Evolutionary conservation across 2,888 invertebrate species (phyloP).

Genomic region (Oxystoma pomonae): DNA sequence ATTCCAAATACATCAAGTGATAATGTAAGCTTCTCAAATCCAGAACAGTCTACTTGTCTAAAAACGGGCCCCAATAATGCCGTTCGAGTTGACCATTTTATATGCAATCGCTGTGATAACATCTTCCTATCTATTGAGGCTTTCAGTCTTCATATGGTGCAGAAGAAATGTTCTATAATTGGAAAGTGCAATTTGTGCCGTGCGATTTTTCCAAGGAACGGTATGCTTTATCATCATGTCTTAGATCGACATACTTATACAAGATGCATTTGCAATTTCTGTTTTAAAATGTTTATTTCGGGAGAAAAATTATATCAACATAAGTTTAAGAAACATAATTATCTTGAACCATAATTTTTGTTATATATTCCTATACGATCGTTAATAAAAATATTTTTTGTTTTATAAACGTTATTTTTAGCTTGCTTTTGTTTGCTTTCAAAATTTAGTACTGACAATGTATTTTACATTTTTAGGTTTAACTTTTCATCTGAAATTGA

Average conservation of each 20-base stretch:
- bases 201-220: slow-evolving; percentile 10
- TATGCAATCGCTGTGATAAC: slow-evolving; percentile 20
- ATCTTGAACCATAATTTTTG: too few species aligned
- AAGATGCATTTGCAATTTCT: slow-evolving; percentile 20
- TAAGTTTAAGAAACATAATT: slow-evolving; percentile 19
- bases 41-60: slow-evolving; percentile 11
- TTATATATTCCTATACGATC: too few species aligned
- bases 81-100: slow-evolving; percentile 17
- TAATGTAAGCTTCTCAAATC: neutral
- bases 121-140: slow-evolving; percentile 18
- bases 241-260: slow-evolving; percentile 9
- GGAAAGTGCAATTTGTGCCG: slow-evolving; percentile 18
- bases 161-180: slow-evolving; percentile 14
- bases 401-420: too few species aligned
- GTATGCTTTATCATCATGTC: slow-evolving; percentile 15
- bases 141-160: slow-evolving; percentile 15
- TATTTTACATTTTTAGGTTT: too few species aligned
- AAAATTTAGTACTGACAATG: too few species aligned
- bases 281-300: slow-evolving; percentile 13
- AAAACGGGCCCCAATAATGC: slow-evolving; percentile 11
- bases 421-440: too few species aligned
- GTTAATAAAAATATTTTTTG: too few species aligned
- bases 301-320: slow-evolving; percentile 17
- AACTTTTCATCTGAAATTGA: too few species aligned
- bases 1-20: neutral